Conservation (phyloP, 2,797 vertebrate species). For the Psittacula derbiana region DNA sequence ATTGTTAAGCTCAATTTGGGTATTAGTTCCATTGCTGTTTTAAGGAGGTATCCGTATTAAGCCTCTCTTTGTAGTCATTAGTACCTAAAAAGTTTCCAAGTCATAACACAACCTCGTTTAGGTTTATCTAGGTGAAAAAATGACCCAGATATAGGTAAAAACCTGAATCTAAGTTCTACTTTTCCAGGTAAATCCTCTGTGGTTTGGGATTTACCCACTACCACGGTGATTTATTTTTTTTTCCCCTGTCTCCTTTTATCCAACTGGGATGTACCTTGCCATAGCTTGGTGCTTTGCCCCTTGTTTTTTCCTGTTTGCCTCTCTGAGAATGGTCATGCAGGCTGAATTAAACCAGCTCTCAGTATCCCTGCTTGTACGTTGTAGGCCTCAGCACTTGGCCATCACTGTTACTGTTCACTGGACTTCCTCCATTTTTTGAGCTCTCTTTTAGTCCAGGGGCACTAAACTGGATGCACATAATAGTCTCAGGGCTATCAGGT, state of each 20-base stretch:
- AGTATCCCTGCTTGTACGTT: neutral
- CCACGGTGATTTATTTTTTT: neutral
- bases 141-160: neutral
- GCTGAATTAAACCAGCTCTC: neutral
- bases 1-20: neutral
- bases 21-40: neutral
- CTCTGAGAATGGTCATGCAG: neutral
- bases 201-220: neutral
- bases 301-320: neutral
- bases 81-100: neutral
- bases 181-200: neutral
- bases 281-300: neutral
- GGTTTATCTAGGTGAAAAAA: neutral
- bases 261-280: neutral
- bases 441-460: neutral
- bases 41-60: neutral
- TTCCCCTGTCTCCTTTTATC: neutral
- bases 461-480: neutral
- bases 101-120: neutral
- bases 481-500: neutral
- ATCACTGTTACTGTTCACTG: accelerated
- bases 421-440: neutral
- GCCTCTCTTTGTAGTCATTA: neutral
- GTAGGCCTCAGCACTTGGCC: accelerated
- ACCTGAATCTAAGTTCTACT: neutral